Evolutionary conservation across 2,888 invertebrate species (phyloP).

Genomic region (Pristionchus japonicus): DNA sequence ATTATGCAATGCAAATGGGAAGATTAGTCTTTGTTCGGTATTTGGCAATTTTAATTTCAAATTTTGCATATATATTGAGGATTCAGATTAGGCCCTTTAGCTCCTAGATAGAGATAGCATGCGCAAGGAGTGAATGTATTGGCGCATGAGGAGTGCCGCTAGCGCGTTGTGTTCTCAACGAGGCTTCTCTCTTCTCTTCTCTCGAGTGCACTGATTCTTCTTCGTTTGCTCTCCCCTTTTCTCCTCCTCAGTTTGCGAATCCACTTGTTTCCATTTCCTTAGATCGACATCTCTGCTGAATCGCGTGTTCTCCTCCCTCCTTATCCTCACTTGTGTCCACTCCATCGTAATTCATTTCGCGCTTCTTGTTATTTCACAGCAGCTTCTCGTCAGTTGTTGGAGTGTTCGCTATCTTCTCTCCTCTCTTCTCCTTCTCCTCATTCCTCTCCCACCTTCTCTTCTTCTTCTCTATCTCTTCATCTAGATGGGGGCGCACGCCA

Average conservation of each 20-base stretch:
- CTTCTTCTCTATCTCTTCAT: constrained; percentile 28
- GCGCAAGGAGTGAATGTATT: neutral
- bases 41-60: neutral
- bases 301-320: neutral
- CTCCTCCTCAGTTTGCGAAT: constrained; percentile 23
- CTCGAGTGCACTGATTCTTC: constrained; percentile 31
- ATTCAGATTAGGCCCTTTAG: neutral
- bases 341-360: constrained; percentile 24
- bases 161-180: neutral
- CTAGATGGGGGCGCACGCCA: constrained; percentile 29
- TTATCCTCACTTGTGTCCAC: neutral
- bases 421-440: neutral
- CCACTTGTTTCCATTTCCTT: constrained; percentile 37
- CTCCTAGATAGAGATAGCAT: too few relatives aligned
- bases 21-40: neutral
- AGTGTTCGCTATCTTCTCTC: constrained; percentile 13
- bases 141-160: neutral
- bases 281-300: neutral
- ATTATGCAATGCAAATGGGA: neutral
- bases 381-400: constrained; percentile 14
- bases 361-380: constrained; percentile 27
- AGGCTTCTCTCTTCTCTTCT: constrained; percentile 18
- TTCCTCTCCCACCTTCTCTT: neutral
- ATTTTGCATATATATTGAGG: neutral
- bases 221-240: constrained; percentile 19